These are phyloP conservation scores for Taphrorychus bicolor DNA, from an alignment of 2,888 invertebrate species.

Conservation along the genomic window DNA sequence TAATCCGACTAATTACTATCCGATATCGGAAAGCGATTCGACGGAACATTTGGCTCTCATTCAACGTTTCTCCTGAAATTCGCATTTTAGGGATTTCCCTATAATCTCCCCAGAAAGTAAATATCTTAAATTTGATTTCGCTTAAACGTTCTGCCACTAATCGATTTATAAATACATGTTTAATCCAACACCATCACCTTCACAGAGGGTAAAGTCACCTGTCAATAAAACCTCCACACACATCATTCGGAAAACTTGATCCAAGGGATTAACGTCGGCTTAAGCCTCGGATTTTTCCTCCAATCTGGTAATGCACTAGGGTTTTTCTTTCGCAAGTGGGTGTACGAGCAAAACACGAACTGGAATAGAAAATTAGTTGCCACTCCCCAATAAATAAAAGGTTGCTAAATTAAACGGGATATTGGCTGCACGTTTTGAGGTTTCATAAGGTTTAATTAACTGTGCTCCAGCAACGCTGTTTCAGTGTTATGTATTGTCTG, in stretches of 20 bases:
- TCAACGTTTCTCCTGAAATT: slow-evolving; percentile 20
- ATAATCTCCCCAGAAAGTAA: background rate
- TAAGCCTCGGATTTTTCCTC: slow-evolving; percentile 19
- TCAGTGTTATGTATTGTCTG: no score
- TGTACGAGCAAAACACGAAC: background rate
- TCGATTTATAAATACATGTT: background rate
- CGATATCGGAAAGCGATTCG: slow-evolving; percentile 30
- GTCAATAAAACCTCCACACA: slow-evolving; percentile 7
- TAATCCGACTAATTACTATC: slow-evolving; percentile 30
- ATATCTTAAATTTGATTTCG: background rate
- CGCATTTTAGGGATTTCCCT: slow-evolving; percentile 19
- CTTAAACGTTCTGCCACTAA: background rate
- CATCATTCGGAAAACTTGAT: background rate
- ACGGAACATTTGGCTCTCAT: slow-evolving; percentile 27
- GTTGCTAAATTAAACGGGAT: slow-evolving; percentile 1
- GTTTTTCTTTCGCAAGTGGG: slow-evolving; percentile 17
- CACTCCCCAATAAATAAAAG: slow-evolving; percentile 2
- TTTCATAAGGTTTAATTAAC: background rate
- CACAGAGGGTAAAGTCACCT: background rate
- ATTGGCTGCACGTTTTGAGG: slow-evolving; percentile 1
- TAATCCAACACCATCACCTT: background rate
- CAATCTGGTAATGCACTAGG: slow-evolving; percentile 30
- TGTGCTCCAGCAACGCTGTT: no score
- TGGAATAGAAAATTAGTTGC: slow-evolving; percentile 9
- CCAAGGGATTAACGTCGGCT: slow-evolving; percentile 20